Conservation (phyloP, 2,797 vertebrate genomes). For the Lycodopsis pacificus region DNA sequence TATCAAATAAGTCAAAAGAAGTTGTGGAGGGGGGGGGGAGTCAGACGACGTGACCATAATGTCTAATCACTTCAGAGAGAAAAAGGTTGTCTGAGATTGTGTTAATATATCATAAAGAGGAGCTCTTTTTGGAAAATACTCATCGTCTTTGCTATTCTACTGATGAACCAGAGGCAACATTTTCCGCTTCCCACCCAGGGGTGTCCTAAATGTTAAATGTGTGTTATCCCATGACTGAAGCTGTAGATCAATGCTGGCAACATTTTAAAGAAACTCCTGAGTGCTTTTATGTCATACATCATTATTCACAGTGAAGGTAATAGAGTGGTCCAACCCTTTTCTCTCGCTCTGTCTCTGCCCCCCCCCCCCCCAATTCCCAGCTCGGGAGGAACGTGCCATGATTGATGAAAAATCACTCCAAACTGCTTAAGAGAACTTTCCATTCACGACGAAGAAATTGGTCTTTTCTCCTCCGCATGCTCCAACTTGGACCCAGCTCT, state of each 20-base stretch:
- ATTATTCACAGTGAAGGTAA: slow-evolving; percentile 93
- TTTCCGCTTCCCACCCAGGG: slow-evolving; percentile 18
- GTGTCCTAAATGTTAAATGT: slow-evolving; percentile 57
- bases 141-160: slow-evolving; percentile 20
- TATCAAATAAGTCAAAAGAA: slow-evolving; percentile 66
- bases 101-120: slow-evolving; percentile 32
- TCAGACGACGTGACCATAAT: slow-evolving; percentile 52
- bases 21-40: slow-evolving; percentile 24
- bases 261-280: slow-evolving; percentile 88
- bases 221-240: slow-evolving; percentile 74
- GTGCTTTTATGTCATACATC: slow-evolving; percentile 89
- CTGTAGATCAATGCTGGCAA: slow-evolving; percentile 80
- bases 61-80: slow-evolving; percentile 33
- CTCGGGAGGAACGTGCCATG: slow-evolving; percentile 90
- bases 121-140: background rate
- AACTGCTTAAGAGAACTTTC: slow-evolving; percentile 93
- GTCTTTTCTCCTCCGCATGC: slow-evolving; percentile 89
- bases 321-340: slow-evolving; percentile 88
- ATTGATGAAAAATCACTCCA: slow-evolving; percentile 95
- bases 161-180: slow-evolving; percentile 23
- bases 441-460: slow-evolving; percentile 93
- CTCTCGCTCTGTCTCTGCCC: slow-evolving; percentile 26
- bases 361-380: slow-evolving; percentile 67
- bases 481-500: slow-evolving; percentile 82
- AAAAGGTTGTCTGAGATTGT: slow-evolving; percentile 37